These are phyloP conservation scores for Diachasmimorpha longicaudata DNA, from an alignment of 1,140 invertebrate species.

Conservation along the genomic window DNA sequence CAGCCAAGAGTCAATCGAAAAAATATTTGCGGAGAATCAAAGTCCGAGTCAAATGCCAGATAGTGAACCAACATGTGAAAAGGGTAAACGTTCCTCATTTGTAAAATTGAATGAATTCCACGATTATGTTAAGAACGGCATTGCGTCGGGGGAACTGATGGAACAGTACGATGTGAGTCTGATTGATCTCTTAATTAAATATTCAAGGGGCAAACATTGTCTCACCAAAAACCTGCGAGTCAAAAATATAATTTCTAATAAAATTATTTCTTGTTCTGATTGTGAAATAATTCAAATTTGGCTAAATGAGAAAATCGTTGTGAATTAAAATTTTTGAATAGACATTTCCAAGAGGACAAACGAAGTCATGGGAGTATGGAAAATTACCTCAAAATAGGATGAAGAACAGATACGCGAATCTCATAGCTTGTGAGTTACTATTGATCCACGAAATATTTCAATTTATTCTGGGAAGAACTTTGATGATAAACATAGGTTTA, in stretches of 20 bases:
- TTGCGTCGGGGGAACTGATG: slow-evolving; percentile 11
- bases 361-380: slow-evolving; percentile 42
- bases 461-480: too few relatives aligned
- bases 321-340: slow-evolving; percentile 3
- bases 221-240: too few relatives aligned
- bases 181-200: too few relatives aligned
- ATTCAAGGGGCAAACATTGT: too few relatives aligned
- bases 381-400: slow-evolving; percentile 66
- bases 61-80: background rate
- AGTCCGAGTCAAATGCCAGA: background rate
- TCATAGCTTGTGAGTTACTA: slow-evolving; percentile 69
- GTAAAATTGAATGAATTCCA: slow-evolving; percentile 23
- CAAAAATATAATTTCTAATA: too few relatives aligned
- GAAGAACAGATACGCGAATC: slow-evolving; percentile 79
- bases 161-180: slow-evolving; percentile 7
- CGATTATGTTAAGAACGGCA: slow-evolving; percentile 19
- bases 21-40: background rate
- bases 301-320: background rate
- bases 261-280: too few relatives aligned
- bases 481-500: background rate
- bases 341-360: slow-evolving; percentile 43
- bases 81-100: background rate
- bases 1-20: background rate
- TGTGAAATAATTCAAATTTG: too few relatives aligned
- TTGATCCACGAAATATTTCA: background rate